Percentiles rank a stretch among this genome's conserved stretches.
Evolutionary conservation across 2,888 invertebrate genomes (phyloP).

Genomic region (Chymomyza fuscimana): DNA sequence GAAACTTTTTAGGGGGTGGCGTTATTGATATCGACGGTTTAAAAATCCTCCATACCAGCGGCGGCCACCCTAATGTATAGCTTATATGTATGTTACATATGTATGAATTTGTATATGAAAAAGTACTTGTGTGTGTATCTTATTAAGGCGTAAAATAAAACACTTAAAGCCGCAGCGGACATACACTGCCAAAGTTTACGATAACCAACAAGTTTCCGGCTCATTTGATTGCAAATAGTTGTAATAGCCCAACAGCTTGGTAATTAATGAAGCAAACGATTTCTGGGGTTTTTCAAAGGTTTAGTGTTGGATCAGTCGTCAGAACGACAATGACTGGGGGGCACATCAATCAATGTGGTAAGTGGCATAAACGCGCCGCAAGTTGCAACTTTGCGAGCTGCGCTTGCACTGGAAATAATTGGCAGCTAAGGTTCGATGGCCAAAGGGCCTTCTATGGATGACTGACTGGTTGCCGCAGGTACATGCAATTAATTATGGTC

Average conservation of each 20-base stretch:
- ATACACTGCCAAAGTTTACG: neutral
- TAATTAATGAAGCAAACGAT: conserved; percentile 2
- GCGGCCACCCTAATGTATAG: too few relatives aligned
- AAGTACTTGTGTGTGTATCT: conserved; percentile 35
- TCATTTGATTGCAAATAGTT: neutral
- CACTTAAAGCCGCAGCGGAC: neutral
- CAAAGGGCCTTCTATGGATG: neutral
- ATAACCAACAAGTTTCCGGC: neutral
- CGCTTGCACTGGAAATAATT: conserved; percentile 48
- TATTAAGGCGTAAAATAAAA: neutral
- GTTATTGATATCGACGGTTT: too few relatives aligned
- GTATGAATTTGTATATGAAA: conserved; percentile 47
- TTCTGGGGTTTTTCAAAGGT: neutral
- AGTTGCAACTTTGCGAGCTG: conserved; percentile 3
- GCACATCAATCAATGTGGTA: conserved; percentile 47
- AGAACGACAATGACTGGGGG: neutral
- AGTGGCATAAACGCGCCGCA: conserved; percentile 16
- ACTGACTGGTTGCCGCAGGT: conserved; percentile 48
- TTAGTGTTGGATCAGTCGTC: neutral
- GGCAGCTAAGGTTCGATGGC: conserved; percentile 34
- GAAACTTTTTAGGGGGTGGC: too few relatives aligned
- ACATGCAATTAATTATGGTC: conserved; percentile 73
- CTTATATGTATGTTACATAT: conserved; percentile 22
- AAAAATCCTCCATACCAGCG: too few relatives aligned
- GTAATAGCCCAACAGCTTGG: neutral